Conservation (phyloP, 2,113 vertebrate genomes). For the Eulemur rufifrons region DNA sequence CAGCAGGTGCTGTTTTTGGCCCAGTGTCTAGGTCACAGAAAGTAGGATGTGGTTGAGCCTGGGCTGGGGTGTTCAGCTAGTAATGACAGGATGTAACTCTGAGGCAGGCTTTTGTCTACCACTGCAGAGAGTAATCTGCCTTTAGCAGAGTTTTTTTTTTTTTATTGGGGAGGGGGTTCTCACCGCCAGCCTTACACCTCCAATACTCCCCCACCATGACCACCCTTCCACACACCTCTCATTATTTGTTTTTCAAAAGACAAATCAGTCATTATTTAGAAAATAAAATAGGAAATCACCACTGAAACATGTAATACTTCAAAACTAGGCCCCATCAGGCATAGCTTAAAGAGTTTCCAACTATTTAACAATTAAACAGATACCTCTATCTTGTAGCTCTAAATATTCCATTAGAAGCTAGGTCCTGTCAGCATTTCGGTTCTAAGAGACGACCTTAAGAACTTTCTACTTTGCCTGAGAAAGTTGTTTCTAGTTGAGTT, state of each 20-base stretch:
- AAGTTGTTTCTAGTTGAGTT: constrained; percentile 39
- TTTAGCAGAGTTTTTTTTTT: too few species aligned
- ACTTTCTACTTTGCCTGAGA: not conserved
- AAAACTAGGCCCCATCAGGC: not conserved
- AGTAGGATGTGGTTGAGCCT: too few species aligned
- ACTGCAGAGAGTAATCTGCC: too few species aligned
- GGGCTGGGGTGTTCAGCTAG: too few species aligned
- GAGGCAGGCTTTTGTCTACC: too few species aligned
- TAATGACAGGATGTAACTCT: too few species aligned
- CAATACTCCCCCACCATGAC: not conserved
- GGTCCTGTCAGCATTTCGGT: constrained; percentile 40
- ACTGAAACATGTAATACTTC: not conserved
- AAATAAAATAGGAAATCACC: constrained; percentile 1
- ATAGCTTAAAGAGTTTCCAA: not conserved
- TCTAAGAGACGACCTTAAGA: constrained; percentile 22
- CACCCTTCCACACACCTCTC: not conserved
- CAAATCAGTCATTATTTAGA: not conserved
- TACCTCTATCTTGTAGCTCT: constrained; percentile 55
- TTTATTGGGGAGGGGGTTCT: too few species aligned
- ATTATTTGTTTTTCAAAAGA: constrained; percentile 36
- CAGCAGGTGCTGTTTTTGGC: too few species aligned
- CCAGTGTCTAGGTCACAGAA: too few species aligned
- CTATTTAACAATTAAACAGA: not conserved
- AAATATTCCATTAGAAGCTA: constrained; percentile 56
- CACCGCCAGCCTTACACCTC: not conserved